Base-by-base conservation (phyloP, 2,888 invertebrate genomes). In the Rhingia rostrata region DNA sequence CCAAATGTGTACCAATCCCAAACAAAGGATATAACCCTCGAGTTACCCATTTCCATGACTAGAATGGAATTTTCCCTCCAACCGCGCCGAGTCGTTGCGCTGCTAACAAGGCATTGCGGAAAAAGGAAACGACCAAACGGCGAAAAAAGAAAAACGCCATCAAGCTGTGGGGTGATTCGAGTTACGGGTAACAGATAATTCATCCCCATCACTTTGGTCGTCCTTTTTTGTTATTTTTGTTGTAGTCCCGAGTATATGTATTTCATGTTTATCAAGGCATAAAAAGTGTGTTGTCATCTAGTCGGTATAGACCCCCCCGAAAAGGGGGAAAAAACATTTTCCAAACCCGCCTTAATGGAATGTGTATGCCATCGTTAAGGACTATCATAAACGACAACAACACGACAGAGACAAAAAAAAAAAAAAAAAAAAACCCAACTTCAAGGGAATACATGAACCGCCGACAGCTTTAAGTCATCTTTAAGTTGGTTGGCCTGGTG, bases 161-260 rank as follows among this genome's bases (percentile, higher is more conserved):
- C 75, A 53, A 75, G 70, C 60, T 54, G 56, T 45, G 51, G 73
- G 63, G 41, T 70, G 54, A 41, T 66, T 77, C 22, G 61, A 54
- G 77, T 60, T 60, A 77, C 54, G 66, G 61, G 53, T 43, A 56
- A 67, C 58, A 82, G 60, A 77, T 82, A 82, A 82, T 82, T 82
- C 77, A 77, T 82, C 82, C 60, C 66, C 60, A 70, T 82, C 70
- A 72, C 70, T 82, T 72, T 54, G 77, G 66, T 60, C 66, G 72
- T 64, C 66, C 69, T 70, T 75, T 64, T 72, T 63, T n/a, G n/a
- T n/a, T n/a, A n/a, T n/a, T 35, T 70, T 47, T 49, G 45, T 41
- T 43, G 37, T 51, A 51, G 14, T 35, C 22, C n/a, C n/a, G 39
- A 35, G 35, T 51, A 45, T 66, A 66, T 70, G 77, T 64, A 72